Evolutionary conservation across 2,888 invertebrate species (phyloP).

Genomic region (Megamerina dolium): DNA sequence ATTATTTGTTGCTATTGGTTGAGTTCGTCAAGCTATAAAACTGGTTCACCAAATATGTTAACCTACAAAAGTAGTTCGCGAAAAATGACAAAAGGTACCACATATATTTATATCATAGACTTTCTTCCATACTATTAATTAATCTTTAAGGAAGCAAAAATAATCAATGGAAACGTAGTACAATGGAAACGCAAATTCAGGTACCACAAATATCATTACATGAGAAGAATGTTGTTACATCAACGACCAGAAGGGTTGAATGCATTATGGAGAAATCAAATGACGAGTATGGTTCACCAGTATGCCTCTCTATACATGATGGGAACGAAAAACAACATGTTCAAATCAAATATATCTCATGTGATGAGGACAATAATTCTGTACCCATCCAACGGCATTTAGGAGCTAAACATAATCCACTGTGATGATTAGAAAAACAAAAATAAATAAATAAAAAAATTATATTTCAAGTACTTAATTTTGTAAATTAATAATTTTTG

Average conservation of each 20-base stretch:
- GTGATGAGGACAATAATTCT: constrained; percentile 43
- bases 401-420: neutral
- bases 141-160: constrained; percentile 31
- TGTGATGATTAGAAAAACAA: constrained; percentile 5
- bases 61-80: constrained; percentile 31
- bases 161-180: constrained; percentile 46
- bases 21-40: constrained; percentile 27
- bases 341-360: constrained; percentile 40
- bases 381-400: constrained; percentile 9
- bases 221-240: constrained; percentile 13
- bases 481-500: too few species aligned
- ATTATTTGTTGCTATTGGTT: constrained; percentile 61
- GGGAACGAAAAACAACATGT: constrained; percentile 30
- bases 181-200: constrained; percentile 46
- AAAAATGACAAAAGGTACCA: constrained; percentile 21
- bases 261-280: constrained; percentile 27
- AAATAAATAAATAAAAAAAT: too few species aligned
- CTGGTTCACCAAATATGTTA: constrained; percentile 31
- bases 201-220: constrained; percentile 25
- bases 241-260: constrained; percentile 18
- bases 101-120: too few species aligned
- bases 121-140: too few species aligned
- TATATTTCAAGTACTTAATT: too few species aligned
- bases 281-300: constrained; percentile 27
- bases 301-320: constrained; percentile 33